phyloP scores from a whole-genome alignment of 2,113 vertebrate genomes.

The Dicentrarchus labrax region DNA sequence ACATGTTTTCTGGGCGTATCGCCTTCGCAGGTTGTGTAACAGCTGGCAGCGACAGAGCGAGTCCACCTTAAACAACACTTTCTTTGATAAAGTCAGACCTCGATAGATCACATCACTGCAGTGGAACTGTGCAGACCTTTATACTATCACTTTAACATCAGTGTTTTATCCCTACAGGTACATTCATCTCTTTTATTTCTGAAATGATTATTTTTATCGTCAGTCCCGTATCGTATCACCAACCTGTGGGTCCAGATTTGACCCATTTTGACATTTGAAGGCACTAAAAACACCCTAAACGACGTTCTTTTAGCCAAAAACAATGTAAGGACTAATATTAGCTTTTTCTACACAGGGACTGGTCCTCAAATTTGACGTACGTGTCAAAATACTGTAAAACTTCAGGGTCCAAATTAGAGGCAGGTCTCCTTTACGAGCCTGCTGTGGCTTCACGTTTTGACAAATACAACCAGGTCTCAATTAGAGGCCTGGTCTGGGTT shows the following conservation, averaged over 20 bases:
- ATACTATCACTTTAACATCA: background rate
- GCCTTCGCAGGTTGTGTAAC: slow-evolving; percentile 45
- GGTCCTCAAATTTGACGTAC: background rate
- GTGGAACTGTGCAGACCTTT: background rate
- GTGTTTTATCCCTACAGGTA: no score
- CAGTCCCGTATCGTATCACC: background rate
- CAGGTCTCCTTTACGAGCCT: no score
- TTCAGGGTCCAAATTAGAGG: no score
- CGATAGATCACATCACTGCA: background rate
- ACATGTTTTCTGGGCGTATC: slow-evolving; percentile 7
- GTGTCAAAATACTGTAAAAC: no score
- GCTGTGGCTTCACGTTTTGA: no score
- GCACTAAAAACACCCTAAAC: background rate
- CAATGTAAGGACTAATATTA: no score
- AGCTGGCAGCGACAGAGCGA: slow-evolving; percentile 22
- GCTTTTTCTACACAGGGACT: background rate
- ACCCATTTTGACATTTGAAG: background rate
- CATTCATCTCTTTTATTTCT: background rate
- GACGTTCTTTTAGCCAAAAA: no score
- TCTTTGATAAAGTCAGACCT: slow-evolving; percentile 45
- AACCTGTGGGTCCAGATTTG: background rate
- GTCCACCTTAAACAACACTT: slow-evolving; percentile 38
- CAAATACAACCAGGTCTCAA: no score
- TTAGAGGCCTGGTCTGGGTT: no score
- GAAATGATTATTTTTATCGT: background rate